phyloP scores from a whole-genome alignment of 2,888 invertebrate species.

The Andrena fulva region DNA sequence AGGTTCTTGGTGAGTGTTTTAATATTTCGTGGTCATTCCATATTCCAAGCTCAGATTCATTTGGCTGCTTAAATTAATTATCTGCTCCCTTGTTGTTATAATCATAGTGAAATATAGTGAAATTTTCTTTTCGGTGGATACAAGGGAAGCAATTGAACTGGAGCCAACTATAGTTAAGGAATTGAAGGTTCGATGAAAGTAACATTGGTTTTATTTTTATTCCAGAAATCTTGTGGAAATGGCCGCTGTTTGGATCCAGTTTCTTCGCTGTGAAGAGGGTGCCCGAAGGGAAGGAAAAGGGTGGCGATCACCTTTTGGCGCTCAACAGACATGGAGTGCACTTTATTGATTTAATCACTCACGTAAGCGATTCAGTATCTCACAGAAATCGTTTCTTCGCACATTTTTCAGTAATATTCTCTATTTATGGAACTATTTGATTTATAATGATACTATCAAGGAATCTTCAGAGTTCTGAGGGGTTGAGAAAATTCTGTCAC shows the following conservation, averaged over 20 bases:
- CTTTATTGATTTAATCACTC: constrained; percentile 96
- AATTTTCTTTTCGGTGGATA: too few relatives aligned
- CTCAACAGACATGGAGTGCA: constrained; percentile 97
- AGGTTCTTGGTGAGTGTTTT: constrained; percentile 86
- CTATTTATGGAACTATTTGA: too few relatives aligned
- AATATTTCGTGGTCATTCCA: background rate
- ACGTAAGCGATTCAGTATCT: constrained; percentile 85
- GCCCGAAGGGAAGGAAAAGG: constrained; percentile 88
- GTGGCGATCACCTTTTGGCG: constrained; percentile 94
- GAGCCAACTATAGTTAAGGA: background rate
- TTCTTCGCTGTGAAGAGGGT: constrained; percentile 98
- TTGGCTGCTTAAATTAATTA: background rate
- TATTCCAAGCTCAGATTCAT: background rate
- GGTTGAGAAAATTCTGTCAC: too few relatives aligned
- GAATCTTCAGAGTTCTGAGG: too few relatives aligned
- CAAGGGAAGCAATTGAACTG: background rate
- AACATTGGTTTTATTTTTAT: constrained; percentile 48
- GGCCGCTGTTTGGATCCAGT: constrained; percentile 98
- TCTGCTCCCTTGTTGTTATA: background rate
- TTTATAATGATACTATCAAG: too few relatives aligned
- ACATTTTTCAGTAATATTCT: too few relatives aligned
- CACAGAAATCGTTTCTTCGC: background rate
- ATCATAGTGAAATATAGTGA: too few relatives aligned
- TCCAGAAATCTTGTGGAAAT: constrained; percentile 95
- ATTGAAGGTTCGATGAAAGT: background rate